Conservation (phyloP, 2,113 vertebrate species). For the Sapajus apella region DNA sequence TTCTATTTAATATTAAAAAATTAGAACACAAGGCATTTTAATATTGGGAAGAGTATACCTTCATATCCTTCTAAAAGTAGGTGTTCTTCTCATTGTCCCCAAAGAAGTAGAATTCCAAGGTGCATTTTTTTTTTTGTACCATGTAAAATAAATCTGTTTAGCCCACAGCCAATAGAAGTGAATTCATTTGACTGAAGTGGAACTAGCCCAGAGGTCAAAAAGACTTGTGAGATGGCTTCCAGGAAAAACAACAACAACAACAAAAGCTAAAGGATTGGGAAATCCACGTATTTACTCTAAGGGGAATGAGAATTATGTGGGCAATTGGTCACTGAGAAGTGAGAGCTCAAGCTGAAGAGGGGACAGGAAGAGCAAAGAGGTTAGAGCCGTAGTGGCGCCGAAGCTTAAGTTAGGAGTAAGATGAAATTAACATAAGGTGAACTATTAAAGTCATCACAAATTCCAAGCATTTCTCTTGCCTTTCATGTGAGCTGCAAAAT, state of each 20-base stretch:
- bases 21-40: neutral
- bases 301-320: neutral
- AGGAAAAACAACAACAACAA: neutral
- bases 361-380: neutral
- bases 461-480: neutral
- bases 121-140: neutral
- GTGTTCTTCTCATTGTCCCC: neutral
- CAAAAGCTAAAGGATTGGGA: neutral
- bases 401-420: neutral
- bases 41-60: neutral
- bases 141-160: neutral
- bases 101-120: neutral
- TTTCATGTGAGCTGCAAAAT: neutral
- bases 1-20: neutral
- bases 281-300: neutral
- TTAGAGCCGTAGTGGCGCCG: too few relatives aligned
- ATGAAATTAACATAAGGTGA: neutral
- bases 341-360: neutral
- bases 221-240: neutral
- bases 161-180: neutral
- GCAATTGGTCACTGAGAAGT: neutral
- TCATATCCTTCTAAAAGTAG: neutral
- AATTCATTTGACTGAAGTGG: neutral
- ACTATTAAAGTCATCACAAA: neutral
- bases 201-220: neutral